Evolutionary conservation across 1,140 invertebrate genomes (phyloP), one percentile per base, ranked within the genome.

Genomic region (Drosophila neocordata): DNA sequence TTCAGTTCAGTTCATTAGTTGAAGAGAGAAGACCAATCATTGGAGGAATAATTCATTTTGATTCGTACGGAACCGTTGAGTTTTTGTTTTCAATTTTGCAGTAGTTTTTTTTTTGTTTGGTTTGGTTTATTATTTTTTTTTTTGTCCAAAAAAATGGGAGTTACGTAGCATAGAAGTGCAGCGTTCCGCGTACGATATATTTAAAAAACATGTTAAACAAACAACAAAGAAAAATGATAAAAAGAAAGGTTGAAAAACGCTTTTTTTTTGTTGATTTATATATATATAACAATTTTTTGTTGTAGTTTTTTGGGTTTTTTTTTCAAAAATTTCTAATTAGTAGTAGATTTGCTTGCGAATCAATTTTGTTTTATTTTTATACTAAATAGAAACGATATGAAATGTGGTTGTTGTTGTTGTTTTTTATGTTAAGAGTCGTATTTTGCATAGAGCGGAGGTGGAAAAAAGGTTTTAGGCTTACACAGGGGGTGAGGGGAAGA

Each of bases 161-260:
- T 67, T 62, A 77, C 74, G 81, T 71, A 70, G 81, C 74, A 83
- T 78, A 87, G 77, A 68, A 71, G 80, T 83, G 92, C 92, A 93
- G 93, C 92, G 92, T 93, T 92, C 91, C 92, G 93, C 92, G 91
- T 92, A 92, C 93, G 93, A 89, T 34, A 89, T 34, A 56, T 56
- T 56, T 92, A 91, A 92, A 92, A 91, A 90, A 92, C 91, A 92
- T 56, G 41, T 88, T 78, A 87, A 87, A 82, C 82, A 85, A 87
- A 81, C 82, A 81, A 87, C 82, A 87, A 87, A 87, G 83, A 87
- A 83, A 90, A 90, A 56, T 56, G 53, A 87, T 88, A 88, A 87
- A 79, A 88, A 79, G 82, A 85, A 74, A 82, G 80, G 70, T 85
- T 81, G 69, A 81, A 68, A 80, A 81, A 77, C 72, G 68, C 59